Evolutionary conservation across 2,113 vertebrate species (phyloP).

Genomic region (Budorcas taxicolor): DNA sequence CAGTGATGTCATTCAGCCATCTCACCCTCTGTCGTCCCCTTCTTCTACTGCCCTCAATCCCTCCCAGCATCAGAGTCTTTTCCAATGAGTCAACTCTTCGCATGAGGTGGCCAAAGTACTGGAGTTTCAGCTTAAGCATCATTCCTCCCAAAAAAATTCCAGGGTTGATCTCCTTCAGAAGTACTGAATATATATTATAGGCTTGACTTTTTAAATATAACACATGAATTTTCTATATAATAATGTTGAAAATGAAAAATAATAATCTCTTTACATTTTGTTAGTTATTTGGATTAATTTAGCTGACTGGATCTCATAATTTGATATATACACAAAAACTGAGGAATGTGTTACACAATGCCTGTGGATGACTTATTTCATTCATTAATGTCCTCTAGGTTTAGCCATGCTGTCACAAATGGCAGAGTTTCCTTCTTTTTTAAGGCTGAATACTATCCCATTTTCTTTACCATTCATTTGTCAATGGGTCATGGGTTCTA

Average conservation of each 20-base stretch:
- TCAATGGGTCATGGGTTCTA: neutral
- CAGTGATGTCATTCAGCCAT: too few species aligned
- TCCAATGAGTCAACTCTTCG: too few species aligned
- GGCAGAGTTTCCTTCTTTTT: neutral
- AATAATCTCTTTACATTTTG: neutral
- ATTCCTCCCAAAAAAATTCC: too few species aligned
- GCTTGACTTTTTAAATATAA: neutral
- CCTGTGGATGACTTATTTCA: neutral
- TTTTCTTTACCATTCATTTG: neutral
- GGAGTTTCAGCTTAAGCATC: too few species aligned
- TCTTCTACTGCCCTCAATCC: too few species aligned
- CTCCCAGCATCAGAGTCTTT: too few species aligned
- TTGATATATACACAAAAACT: neutral
- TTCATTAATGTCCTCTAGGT: neutral
- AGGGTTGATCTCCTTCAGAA: neutral
- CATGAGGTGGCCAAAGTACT: too few species aligned
- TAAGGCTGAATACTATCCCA: neutral
- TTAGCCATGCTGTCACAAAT: neutral
- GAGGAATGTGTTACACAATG: neutral
- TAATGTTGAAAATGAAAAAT: neutral
- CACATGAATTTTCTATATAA: neutral
- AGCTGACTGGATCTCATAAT: neutral
- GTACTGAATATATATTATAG: neutral
- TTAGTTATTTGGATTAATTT: neutral
- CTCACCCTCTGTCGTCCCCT: too few species aligned